phyloP scores from a whole-genome alignment of 2,113 vertebrate species.

The Todiramphus saurophagus region DNA sequence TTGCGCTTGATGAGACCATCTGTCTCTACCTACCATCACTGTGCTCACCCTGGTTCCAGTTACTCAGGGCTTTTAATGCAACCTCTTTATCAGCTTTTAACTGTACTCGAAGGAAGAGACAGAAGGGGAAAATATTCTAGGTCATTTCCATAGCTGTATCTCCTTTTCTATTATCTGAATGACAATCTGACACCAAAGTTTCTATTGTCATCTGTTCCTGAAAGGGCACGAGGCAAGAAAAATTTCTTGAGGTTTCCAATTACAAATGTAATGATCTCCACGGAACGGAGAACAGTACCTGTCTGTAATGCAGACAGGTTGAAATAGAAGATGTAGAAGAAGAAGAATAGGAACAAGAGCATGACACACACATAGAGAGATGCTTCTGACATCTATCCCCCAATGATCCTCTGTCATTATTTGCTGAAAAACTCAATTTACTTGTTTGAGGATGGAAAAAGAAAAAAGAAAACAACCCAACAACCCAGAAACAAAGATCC shows the following conservation, averaged over 20 bases:
- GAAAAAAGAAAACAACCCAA: not conserved
- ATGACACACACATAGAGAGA: not conserved
- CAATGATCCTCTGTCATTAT: slow-evolving; percentile 28
- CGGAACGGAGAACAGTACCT: slow-evolving; percentile 50
- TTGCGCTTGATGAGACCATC: not conserved
- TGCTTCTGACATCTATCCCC: slow-evolving; percentile 51
- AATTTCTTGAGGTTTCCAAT: slow-evolving; percentile 60
- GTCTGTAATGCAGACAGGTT: slow-evolving; percentile 56
- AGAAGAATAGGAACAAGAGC: not conserved
- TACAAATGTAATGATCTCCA: slow-evolving; percentile 49
- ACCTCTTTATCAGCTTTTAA: slow-evolving; percentile 4
- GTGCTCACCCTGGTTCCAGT: not conserved
- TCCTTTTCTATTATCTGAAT: slow-evolving; percentile 17
- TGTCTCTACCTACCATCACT: not conserved
- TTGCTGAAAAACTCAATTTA: slow-evolving; percentile 59
- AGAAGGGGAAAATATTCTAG: not conserved
- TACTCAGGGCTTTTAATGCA: not conserved
- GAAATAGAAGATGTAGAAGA: slow-evolving; percentile 47
- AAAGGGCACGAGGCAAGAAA: not conserved
- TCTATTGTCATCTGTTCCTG: slow-evolving; percentile 39
- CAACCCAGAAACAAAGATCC: not conserved
- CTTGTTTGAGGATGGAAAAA: slow-evolving; percentile 1
- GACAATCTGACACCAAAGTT: slow-evolving; percentile 35
- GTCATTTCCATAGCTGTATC: not conserved
- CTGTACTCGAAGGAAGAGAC: not conserved